phyloP scores from a whole-genome alignment of 2,888 invertebrate genomes.

The Dicycla oo region DNA sequence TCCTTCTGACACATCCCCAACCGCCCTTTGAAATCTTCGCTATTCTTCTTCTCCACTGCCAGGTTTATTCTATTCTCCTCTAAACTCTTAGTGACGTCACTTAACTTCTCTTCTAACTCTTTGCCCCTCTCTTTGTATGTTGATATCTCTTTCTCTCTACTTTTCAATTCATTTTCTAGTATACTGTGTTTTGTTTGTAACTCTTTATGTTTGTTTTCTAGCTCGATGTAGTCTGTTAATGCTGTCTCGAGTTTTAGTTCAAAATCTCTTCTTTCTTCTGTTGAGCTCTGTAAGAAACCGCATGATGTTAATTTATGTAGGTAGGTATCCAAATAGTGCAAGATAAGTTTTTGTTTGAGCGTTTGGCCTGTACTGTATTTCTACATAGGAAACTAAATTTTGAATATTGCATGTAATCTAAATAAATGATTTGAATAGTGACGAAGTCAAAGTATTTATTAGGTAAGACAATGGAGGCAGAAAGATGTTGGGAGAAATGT shows the following conservation, averaged over 20 bases:
- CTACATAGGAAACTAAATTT: not conserved
- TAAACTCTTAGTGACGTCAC: constrained; percentile 72
- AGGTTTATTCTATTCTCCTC: constrained; percentile 81
- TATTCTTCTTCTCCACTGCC: constrained; percentile 78
- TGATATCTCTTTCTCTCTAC: constrained; percentile 85
- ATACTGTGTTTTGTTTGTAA: constrained; percentile 69
- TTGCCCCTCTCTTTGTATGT: constrained; percentile 83
- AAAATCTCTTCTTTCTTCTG: constrained; percentile 88
- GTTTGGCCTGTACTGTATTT: not conserved
- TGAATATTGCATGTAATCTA: not conserved
- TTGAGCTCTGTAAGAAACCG: constrained; percentile 75
- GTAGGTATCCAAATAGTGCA: not conserved
- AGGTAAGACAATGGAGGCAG: too few species aligned
- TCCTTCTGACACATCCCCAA: constrained; percentile 79
- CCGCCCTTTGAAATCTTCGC: constrained; percentile 78
- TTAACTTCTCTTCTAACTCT: constrained; percentile 75
- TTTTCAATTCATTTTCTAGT: constrained; percentile 77
- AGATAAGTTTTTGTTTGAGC: not conserved
- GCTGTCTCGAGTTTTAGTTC: constrained; percentile 90
- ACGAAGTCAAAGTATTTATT: not conserved
- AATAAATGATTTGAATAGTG: not conserved
- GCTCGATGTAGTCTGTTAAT: constrained; percentile 87
- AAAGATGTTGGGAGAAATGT: not conserved
- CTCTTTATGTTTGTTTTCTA: constrained; percentile 84
- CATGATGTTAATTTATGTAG: not conserved